These are phyloP conservation scores for Lepilemur ruficaudatus DNA, from an alignment of 2,797 vertebrate species.

Conservation along the genomic window DNA sequence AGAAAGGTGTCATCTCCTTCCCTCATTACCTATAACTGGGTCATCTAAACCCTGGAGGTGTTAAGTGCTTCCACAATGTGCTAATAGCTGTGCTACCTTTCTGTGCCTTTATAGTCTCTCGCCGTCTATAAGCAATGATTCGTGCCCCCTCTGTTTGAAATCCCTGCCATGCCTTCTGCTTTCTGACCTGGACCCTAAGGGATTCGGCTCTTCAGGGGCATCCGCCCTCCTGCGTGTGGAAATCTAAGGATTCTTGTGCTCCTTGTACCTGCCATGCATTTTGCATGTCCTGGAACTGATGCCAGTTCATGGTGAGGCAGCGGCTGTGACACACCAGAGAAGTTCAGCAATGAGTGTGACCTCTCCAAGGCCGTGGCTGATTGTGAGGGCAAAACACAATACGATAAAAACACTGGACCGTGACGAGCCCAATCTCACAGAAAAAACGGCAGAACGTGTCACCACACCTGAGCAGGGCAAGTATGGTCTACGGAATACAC, in stretches of 20 bases:
- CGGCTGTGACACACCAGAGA: fast-evolving
- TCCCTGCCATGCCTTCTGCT: not conserved
- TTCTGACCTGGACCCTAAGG: not conserved
- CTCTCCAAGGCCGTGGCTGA: too few relatives aligned
- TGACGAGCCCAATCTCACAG: not conserved
- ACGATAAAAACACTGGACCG: not conserved
- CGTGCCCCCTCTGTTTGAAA: not conserved
- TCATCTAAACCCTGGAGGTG: not conserved
- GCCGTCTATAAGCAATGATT: fast-evolving
- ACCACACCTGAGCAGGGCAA: fast-evolving
- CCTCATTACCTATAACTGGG: not conserved
- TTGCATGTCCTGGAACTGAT: not conserved
- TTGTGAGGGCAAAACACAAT: not conserved
- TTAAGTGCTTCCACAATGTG: not conserved
- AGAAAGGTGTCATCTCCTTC: not conserved
- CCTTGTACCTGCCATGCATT: fast-evolving
- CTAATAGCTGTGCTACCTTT: not conserved
- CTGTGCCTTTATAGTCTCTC: not conserved
- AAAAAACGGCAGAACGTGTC: not conserved
- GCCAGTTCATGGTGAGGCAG: fast-evolving
- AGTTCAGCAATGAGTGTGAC: too few relatives aligned
- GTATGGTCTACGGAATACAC: not conserved
- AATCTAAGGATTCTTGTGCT: not conserved
- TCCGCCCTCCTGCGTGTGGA: fast-evolving
- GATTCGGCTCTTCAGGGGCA: too few relatives aligned